Conservation (phyloP, 2,888 invertebrate species). For the Lasiommata megera region DNA sequence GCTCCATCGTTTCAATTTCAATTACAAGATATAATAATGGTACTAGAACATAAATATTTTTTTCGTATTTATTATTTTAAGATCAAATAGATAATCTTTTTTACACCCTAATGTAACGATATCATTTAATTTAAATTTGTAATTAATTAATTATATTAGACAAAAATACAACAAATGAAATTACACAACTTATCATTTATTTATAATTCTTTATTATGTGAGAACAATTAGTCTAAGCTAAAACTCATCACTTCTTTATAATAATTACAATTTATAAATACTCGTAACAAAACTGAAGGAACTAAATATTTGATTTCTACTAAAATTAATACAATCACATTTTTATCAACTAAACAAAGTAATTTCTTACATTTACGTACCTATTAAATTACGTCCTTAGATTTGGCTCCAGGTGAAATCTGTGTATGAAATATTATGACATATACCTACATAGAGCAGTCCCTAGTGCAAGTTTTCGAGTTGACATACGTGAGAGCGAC, state of each 20-base stretch:
- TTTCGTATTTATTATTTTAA: conserved; percentile 76
- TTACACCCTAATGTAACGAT: conserved; percentile 80
- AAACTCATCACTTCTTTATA: conserved; percentile 43
- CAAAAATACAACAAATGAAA: conserved; percentile 78
- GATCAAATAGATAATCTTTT: conserved; percentile 82
- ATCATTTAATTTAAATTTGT: conserved; percentile 76
- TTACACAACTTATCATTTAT: conserved; percentile 71
- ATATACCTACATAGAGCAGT: background rate
- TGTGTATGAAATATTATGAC: conserved; percentile 30
- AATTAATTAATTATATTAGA: conserved; percentile 64
- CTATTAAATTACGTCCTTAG: conserved; percentile 68
- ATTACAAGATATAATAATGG: conserved; percentile 77
- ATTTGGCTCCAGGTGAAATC: conserved; percentile 73
- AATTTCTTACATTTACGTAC: conserved; percentile 61
- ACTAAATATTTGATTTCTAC: conserved; percentile 75
- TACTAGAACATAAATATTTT: conserved; percentile 81
- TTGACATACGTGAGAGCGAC: background rate
- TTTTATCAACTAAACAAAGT: conserved; percentile 62
- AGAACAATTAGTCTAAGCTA: conserved; percentile 74
- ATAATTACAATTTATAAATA: conserved; percentile 72
- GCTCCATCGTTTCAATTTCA: conserved; percentile 68
- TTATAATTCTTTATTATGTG: conserved; percentile 68
- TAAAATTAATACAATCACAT: conserved; percentile 69
- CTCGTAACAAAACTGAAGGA: conserved; percentile 77
- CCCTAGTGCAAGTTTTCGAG: background rate